Conservation (phyloP, 2,888 invertebrate species). For the Pollenia angustigena region DNA sequence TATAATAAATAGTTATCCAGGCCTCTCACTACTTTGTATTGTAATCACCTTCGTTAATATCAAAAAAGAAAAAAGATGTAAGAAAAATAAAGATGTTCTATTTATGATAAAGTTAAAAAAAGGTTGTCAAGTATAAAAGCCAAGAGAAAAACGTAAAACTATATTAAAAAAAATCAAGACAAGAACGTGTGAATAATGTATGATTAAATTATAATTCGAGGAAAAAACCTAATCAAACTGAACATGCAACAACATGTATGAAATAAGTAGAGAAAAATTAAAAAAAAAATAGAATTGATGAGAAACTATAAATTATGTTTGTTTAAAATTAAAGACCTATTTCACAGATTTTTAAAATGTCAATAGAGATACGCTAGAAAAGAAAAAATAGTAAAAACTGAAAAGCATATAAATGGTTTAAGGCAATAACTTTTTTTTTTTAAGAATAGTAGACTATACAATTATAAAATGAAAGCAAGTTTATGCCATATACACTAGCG, state of each 20-base stretch:
- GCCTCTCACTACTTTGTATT: neutral
- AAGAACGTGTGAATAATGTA: constrained; percentile 57
- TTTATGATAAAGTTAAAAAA: constrained; percentile 19
- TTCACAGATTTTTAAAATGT: constrained; percentile 41
- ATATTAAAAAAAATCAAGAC: constrained; percentile 9
- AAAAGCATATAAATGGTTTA: neutral
- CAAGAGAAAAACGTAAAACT: neutral
- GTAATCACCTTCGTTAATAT: constrained; percentile 7
- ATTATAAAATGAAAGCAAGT: no score
- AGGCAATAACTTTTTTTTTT: neutral
- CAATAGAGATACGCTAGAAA: neutral
- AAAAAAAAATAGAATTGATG: neutral
- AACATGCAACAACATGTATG: constrained; percentile 48
- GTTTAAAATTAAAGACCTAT: constrained; percentile 42
- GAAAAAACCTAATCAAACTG: constrained; percentile 26
- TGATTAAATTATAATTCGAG: constrained; percentile 43
- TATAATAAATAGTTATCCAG: neutral
- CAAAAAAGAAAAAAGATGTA: neutral
- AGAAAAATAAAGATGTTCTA: constrained; percentile 48
- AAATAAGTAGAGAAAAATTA: constrained; percentile 22
- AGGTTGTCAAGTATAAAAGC: neutral
- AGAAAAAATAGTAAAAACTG: neutral
- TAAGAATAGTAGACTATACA: no score
- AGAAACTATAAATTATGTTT: constrained; percentile 44
- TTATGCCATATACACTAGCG: no score